Evolutionary conservation across 1,140 invertebrate genomes (phyloP), one percentile per base, ranked within the genome.

Genomic region (Geopemphigus sp.): DNA sequence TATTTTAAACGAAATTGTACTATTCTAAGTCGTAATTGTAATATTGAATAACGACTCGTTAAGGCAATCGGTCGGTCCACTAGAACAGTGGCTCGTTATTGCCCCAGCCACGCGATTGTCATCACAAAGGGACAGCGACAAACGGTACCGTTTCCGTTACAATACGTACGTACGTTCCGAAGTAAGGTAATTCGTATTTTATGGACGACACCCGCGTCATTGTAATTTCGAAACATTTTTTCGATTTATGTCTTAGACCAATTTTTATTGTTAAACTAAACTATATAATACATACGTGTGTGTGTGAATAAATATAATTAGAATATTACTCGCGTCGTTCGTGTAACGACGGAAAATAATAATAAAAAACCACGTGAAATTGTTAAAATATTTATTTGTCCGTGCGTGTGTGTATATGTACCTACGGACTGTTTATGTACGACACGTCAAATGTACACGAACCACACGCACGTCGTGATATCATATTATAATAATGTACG

Each of bases 281-380:
- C 56, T 63, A 32, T 22, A 57, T 29, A 39, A 39, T 8, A 39
- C 8, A 29, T 63, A 63, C 47, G 47, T 8, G 29, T 63, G 19
- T 19, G 61, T 63, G 26, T 63, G 26, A n/a, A n/a, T 32, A 63
- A 32, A 29, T 63, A 17, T 63, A 63, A 63, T 63, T 63, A 63
- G 61, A 63, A 63, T 32, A 63, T 50, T 24, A 63, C 32, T 17
- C 32, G 61, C 29, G 19, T 63, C 32, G 15, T 29, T 32, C 26
- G 2, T 63, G 17, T 26, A 19, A 63, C 11, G 8, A 63, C 26
- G 0, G 26, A 29, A 63, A 5, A 63, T 10, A 54, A 54, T 17
- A 54, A 56, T n/a, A 56, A 56, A 63, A n/a, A 63, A 63, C 47
- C 17, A 10, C 26, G 17, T 32, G 17, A 63, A 63, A 29, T 14